phyloP scores from a whole-genome alignment of 2,113 vertebrate species.

The Phaethornis superciliosus region DNA sequence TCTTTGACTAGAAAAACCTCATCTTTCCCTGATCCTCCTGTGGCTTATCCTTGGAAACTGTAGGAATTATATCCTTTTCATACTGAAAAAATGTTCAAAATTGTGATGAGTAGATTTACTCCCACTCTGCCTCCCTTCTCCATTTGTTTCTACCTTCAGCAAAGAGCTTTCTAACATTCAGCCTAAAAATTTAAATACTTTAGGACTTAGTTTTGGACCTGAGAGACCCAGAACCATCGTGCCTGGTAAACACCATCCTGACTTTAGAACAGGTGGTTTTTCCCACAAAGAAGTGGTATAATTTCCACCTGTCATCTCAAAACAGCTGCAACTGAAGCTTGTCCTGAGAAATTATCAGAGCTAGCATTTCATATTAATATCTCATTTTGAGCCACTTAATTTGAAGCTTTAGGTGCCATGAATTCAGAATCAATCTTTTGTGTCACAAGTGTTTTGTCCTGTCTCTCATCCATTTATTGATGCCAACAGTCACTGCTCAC shows the following conservation, averaged over 20 bases:
- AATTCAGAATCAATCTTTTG: constrained; percentile 22
- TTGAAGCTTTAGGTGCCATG: constrained; percentile 11
- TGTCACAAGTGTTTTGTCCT: constrained; percentile 6
- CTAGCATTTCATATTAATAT: constrained; percentile 11
- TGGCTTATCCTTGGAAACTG: neutral
- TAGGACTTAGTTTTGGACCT: neutral
- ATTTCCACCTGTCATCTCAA: neutral
- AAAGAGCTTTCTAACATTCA: neutral
- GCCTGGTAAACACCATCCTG: neutral
- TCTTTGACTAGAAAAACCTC: neutral
- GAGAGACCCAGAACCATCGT: neutral
- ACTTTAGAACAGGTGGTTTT: neutral
- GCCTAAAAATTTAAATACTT: neutral
- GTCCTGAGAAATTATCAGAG: neutral
- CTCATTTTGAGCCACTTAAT: constrained; percentile 32
- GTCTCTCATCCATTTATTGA: constrained; percentile 12
- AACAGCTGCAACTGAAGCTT: neutral
- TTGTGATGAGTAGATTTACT: neutral
- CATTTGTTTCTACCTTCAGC: neutral
- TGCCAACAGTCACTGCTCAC: neutral
- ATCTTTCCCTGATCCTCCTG: neutral
- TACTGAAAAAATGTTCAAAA: neutral
- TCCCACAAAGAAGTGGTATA: neutral
- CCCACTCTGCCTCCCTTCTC: accelerated
- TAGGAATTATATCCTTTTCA: neutral